Conservation (phyloP, 2,888 invertebrate species). For the Calameuta pallipes region DNA sequence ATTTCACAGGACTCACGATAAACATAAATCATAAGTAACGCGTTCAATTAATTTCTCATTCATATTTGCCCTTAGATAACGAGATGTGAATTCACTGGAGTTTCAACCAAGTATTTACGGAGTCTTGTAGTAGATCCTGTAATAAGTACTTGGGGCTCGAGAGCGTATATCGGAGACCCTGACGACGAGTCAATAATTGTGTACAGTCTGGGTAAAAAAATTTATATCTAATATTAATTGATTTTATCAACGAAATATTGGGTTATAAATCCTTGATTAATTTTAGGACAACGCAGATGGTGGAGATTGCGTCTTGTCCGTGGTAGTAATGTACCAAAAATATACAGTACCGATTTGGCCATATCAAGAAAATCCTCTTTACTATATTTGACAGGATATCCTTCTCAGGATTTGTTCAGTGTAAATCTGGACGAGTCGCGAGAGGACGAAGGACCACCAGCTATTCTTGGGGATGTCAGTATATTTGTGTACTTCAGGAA, state of each 20-base stretch:
- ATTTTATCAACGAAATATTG: neutral
- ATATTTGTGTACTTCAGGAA: neutral
- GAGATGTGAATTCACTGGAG: conserved; percentile 39
- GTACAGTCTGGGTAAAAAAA: conserved; percentile 36
- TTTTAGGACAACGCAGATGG: conserved; percentile 50
- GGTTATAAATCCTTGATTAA: neutral
- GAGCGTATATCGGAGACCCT: conserved; percentile 62
- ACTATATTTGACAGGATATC: conserved; percentile 58
- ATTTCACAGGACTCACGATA: neutral
- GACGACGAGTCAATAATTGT: conserved; percentile 50
- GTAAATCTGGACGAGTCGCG: conserved; percentile 47
- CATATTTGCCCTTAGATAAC: conserved; percentile 27
- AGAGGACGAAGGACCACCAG: conserved; percentile 27
- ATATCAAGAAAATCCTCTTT: conserved; percentile 52
- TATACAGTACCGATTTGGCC: conserved; percentile 56
- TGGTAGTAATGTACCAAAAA: conserved; percentile 28
- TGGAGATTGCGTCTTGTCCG: conserved; percentile 51
- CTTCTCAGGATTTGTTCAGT: conserved; percentile 52
- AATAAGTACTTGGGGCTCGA: conserved; percentile 41
- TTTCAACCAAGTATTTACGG: conserved; percentile 48
- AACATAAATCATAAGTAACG: neutral
- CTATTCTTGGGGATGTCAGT: conserved; percentile 15
- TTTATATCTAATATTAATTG: neutral
- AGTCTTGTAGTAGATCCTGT: conserved; percentile 56
- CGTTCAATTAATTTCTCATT: neutral